Conservation (phyloP, 1,140 invertebrate genomes). For the Phocides pigmalion region DNA sequence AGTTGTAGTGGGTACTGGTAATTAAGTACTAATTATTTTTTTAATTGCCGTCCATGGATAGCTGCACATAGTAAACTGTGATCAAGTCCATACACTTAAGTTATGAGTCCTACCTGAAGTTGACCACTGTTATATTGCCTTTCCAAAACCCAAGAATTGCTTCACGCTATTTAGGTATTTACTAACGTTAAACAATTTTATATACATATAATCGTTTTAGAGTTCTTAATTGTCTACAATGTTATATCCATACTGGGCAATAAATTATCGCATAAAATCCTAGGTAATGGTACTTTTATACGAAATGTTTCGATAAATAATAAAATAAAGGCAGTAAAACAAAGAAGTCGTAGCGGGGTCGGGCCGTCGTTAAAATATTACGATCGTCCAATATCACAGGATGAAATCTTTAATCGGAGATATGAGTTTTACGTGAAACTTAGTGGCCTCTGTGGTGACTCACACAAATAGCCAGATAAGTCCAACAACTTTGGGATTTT, state of each 20-base stretch:
- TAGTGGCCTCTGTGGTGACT: slow-evolving; percentile 39
- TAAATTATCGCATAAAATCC: slow-evolving; percentile 60
- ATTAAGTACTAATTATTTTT: too few relatives aligned
- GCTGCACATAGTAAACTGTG: too few relatives aligned
- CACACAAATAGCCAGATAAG: slow-evolving; percentile 31
- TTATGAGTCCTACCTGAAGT: too few relatives aligned
- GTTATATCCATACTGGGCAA: slow-evolving; percentile 43
- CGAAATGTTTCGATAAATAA: slow-evolving; percentile 69
- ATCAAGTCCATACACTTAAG: too few relatives aligned
- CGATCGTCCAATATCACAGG: slow-evolving; percentile 70
- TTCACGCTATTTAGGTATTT: too few relatives aligned
- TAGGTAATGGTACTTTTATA: slow-evolving; percentile 58
- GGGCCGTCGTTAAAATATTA: slow-evolving; percentile 75
- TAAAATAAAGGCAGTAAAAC: slow-evolving; percentile 72
- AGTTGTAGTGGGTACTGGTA: too few relatives aligned
- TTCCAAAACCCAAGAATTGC: too few relatives aligned
- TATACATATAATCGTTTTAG: background rate
- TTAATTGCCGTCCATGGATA: too few relatives aligned
- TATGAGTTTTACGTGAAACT: slow-evolving; percentile 59
- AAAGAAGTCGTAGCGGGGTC: slow-evolving; percentile 56
- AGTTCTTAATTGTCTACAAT: slow-evolving; percentile 26
- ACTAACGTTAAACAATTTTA: too few relatives aligned
- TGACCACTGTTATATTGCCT: too few relatives aligned
- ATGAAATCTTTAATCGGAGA: slow-evolving; percentile 74
- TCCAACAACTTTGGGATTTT: slow-evolving; percentile 8